phyloP scores from a whole-genome alignment of 2,888 invertebrate species.

The Eudasyphora cyanicolor region DNA sequence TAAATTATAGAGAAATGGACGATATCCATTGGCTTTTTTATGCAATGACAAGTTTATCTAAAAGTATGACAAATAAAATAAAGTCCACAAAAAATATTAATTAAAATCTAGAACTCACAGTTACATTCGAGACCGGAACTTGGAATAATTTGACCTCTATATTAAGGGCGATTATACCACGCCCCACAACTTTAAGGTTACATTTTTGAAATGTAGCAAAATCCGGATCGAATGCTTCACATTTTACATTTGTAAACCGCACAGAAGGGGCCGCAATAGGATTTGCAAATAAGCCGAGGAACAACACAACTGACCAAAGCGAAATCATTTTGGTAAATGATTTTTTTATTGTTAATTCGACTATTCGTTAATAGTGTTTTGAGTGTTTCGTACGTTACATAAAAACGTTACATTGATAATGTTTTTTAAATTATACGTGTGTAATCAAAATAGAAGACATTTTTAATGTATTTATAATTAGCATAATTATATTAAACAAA shows the following conservation, averaged over 20 bases:
- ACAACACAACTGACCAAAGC: too few species aligned
- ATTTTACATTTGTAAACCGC: background rate
- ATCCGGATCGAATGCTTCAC: background rate
- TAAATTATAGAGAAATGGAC: conserved; percentile 39
- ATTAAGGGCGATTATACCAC: background rate
- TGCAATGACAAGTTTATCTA: background rate
- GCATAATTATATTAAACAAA: too few species aligned
- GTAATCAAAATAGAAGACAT: too few species aligned
- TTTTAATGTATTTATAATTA: too few species aligned
- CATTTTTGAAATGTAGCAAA: background rate
- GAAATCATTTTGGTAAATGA: too few species aligned
- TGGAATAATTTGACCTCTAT: background rate
- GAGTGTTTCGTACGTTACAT: too few species aligned
- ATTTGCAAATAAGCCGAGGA: background rate
- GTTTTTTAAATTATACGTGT: too few species aligned
- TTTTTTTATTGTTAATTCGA: too few species aligned
- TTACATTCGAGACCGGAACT: background rate
- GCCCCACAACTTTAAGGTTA: background rate
- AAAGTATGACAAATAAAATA: background rate
- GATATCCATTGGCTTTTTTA: conserved; percentile 23
- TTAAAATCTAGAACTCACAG: background rate
- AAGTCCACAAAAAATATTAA: background rate
- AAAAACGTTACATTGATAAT: too few species aligned
- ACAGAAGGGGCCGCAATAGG: background rate
- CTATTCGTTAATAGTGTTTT: too few species aligned